Conservation (phyloP, 2,113 vertebrate genomes). For the Rhodinocichla rosea region DNA sequence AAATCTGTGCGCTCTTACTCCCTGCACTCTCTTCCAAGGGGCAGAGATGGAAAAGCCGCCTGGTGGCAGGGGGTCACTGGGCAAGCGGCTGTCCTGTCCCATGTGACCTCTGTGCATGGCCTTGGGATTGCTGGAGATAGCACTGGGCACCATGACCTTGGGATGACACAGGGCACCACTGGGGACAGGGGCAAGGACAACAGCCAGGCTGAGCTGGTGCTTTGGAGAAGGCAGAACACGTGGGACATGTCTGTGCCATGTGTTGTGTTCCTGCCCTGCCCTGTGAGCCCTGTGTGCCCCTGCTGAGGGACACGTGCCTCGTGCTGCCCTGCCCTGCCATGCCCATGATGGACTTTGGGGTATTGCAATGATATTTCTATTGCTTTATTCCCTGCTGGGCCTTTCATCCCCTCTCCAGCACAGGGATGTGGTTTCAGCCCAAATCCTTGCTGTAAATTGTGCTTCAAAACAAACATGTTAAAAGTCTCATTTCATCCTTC, state of each 20-base stretch:
- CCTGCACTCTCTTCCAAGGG: not conserved
- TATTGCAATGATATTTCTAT: not conserved
- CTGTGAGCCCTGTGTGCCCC: not conserved
- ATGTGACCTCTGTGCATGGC: not conserved
- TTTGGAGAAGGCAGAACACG: not conserved
- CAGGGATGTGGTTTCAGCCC: not conserved
- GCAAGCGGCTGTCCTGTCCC: rapidly evolving
- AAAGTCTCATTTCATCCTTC: not conserved
- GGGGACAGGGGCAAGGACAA: not conserved
- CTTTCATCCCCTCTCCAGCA: not conserved
- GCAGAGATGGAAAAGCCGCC: not conserved
- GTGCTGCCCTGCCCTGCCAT: not conserved
- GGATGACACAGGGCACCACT: not conserved
- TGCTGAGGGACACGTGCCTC: rapidly evolving
- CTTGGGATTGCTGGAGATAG: not conserved
- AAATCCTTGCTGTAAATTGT: not conserved
- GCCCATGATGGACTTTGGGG: not conserved
- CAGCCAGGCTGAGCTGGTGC: not conserved
- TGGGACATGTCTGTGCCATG: rapidly evolving
- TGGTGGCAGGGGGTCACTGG: not conserved
- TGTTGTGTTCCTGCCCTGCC: not conserved
- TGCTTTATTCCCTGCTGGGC: not conserved
- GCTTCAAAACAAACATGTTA: conserved; percentile 26
- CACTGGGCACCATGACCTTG: not conserved
- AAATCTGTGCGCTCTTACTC: not conserved